Base-by-base conservation (phyloP, 2,113 vertebrate species). In the Lontra canadensis region DNA sequence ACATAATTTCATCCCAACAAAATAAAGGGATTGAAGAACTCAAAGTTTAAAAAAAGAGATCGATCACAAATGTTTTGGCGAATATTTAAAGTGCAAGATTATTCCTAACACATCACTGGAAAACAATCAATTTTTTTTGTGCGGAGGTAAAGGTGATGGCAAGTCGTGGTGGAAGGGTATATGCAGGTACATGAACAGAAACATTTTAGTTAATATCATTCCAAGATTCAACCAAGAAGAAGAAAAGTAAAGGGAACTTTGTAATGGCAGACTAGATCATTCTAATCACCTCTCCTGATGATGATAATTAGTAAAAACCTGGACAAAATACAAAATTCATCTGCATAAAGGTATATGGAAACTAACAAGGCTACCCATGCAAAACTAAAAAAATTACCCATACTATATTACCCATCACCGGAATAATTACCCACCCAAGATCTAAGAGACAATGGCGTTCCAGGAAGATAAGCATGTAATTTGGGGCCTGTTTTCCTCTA, bases 191-290 rank as follows among this genome's bases (percentile, higher is more conserved):
- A 55, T 44, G 49, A 55, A 82, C 36, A 96, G 55, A 91, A 87
- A 91, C 6, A 52, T 21, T n/a, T 52, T 20, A 49, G 49, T 47
- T 95, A 93, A 86, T 42, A 47, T 34, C 25, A 18, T 89, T 95
- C 34, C 85, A 36, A 88, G 23, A 89, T 85, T 86, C 94, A 92
- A 89, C 49, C 49, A 83, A 95, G 57, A 81, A 95, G 29, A 25
- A 78, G 80, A 57, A 91, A 91, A 88, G 5, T 23, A 65, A 87
- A 81, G 26, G 36, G 34, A 87, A 83, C 29, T 61, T 76, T 69
- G 9, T 73, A 67, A 82, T 4, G 49, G 1, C 17, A 95, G 17
- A 63, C 36, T 63, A 49, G 29, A n/a, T 31, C 31, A 88, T 36
- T 81, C 39, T 85, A 34, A 85, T 81, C 90, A 80, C 52, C 26